Base-by-base conservation (phyloP, 2,888 invertebrate genomes). In the Diarsia rubi region DNA sequence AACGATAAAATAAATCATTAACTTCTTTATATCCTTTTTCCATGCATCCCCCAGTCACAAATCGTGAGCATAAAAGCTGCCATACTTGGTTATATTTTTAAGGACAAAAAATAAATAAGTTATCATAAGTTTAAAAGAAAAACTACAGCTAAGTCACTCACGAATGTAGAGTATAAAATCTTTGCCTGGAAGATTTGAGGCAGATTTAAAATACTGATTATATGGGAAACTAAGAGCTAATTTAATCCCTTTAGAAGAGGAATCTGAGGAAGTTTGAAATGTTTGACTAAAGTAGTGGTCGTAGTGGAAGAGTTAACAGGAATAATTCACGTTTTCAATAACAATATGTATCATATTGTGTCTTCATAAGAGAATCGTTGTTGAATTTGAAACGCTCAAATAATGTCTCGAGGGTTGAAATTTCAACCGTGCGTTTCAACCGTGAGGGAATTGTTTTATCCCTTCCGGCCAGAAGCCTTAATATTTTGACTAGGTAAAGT, bases 121-220 rank as follows among this genome's bases (percentile, higher is more conserved):
- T 67, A 79, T 44, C 16, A 62, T 59, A 75, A 73, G 66, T 84
- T 78, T 75, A 49, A 82, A 63, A 27, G 52, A 75, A 68, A 76
- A 66, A 79, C 66, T 79, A 84, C 47, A 64, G 72, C 65, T 74
- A 81, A 72, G 21, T 45, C 62, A 72, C 59, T 69, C 60, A 75
- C 63, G 67, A 65, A 66, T 54, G 49, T 60, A 60, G 37, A 76
- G 21, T 31, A 62, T 24, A 74, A 45, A 73, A 65, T 73, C 57
- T 80, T 73, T 54, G 24, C 12, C 27, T 42, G 52, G 62, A 52
- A 81, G 65, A 57, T 37, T 72, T 70, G 78, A 86, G 85, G 85
- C 86, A 85, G 83, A 87, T 86, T 66, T 42, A 47, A 78, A 88
- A 87, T 88, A 88, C 86, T 88, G 81, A 69, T 60, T 49, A 59